Evolutionary conservation across 2,797 vertebrate species (phyloP).

Genomic region (Phataginus tricuspis): DNA sequence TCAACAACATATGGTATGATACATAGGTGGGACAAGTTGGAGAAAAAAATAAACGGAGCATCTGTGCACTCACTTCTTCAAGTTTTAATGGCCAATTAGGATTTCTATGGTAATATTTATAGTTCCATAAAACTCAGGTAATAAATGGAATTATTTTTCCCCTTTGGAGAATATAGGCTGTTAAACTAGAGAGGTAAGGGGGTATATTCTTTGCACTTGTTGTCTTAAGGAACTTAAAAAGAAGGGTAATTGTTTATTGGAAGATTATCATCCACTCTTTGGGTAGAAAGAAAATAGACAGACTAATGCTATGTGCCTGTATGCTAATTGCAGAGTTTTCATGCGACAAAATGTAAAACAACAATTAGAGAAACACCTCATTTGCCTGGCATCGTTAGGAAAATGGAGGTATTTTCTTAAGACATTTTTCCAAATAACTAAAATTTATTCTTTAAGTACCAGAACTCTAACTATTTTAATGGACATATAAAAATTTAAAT

Average conservation of each 20-base stretch:
- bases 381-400: background rate
- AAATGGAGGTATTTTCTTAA: background rate
- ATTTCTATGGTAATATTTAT: background rate
- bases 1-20: background rate
- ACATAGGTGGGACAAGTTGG: background rate
- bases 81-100: conserved; percentile 25
- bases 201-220: background rate
- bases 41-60: background rate
- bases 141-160: background rate
- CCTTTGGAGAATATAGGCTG: background rate
- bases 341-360: background rate
- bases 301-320: background rate
- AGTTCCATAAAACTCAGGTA: conserved; percentile 10
- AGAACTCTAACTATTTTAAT: background rate
- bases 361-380: background rate
- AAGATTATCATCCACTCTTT: background rate
- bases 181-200: background rate
- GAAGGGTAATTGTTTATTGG: background rate
- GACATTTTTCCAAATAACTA: background rate
- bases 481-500: background rate
- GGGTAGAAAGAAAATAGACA: background rate
- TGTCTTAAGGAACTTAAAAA: background rate
- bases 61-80: conserved; percentile 32
- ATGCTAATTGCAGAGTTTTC: background rate
- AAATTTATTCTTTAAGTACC: background rate